A percentile compares a stretch with the other conserved stretches of the same genome.
These are phyloP conservation scores for Marmota flaviventris DNA, from an alignment of 2,113 vertebrate species.

Conservation along the genomic window DNA sequence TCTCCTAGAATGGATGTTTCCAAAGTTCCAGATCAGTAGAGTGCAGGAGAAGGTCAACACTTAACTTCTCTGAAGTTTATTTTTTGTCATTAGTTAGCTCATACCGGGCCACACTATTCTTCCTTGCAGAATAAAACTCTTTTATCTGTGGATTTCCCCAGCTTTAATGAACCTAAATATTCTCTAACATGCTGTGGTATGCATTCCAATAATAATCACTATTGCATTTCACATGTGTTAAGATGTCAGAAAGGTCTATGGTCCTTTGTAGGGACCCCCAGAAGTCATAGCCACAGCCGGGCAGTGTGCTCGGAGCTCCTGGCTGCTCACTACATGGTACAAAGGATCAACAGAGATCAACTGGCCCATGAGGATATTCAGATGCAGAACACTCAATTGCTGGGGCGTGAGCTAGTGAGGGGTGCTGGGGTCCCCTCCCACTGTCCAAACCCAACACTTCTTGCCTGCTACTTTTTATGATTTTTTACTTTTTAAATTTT, in stretches of 20 bases:
- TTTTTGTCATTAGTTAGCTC: conserved; percentile 60
- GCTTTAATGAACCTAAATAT: conserved; percentile 44
- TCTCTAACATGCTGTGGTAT: conserved; percentile 27
- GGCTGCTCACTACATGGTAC: too few relatives aligned
- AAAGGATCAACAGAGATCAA: neutral
- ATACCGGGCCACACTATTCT: neutral
- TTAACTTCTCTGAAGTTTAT: neutral
- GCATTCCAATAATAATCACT: neutral
- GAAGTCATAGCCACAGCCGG: neutral
- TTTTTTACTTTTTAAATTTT: neutral
- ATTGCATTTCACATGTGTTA: neutral
- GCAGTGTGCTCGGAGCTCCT: neutral
- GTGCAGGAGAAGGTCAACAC: conserved; percentile 31
- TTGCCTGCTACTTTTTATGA: neutral
- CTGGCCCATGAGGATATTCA: accelerated
- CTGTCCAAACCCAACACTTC: neutral
- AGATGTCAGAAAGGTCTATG: accelerated
- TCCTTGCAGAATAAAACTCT: conserved; percentile 24
- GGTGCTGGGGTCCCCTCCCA: neutral
- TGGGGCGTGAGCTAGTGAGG: neutral
- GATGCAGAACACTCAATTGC: neutral
- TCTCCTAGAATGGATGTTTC: neutral
- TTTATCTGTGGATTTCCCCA: neutral
- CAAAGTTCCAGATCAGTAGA: conserved; percentile 42
- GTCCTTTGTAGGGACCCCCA: neutral